Conservation (phyloP, 2,797 vertebrate genomes). For the Stomatorhinus walkeri region DNA sequence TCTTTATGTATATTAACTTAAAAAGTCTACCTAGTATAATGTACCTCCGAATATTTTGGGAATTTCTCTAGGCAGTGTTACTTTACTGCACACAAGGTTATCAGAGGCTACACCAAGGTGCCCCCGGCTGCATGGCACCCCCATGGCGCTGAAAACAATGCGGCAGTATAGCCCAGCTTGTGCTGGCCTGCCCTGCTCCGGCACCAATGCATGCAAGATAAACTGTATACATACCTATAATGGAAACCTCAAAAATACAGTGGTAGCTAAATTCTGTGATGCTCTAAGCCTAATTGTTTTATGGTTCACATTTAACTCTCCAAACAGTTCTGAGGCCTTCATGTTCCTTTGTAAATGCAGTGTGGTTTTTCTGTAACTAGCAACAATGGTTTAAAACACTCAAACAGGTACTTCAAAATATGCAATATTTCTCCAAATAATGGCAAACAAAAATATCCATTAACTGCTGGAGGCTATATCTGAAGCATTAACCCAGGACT, state of each 20-base stretch:
- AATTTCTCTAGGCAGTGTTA: not conserved
- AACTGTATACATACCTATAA: constrained; percentile 52
- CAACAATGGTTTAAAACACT: not conserved
- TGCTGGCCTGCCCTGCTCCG: constrained; percentile 50
- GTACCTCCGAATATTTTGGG: not conserved
- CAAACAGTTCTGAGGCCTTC: constrained; percentile 24
- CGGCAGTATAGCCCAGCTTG: constrained; percentile 39
- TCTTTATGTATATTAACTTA: not conserved
- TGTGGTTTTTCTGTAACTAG: constrained; percentile 18
- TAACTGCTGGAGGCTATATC: constrained; percentile 25
- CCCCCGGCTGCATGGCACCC: constrained; percentile 18
- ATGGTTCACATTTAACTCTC: constrained; percentile 45
- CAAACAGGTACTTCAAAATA: not conserved
- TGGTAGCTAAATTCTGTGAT: constrained; percentile 57
- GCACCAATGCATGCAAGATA: constrained; percentile 59
- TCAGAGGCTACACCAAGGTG: not conserved
- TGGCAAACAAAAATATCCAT: not conserved
- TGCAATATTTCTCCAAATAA: not conserved
- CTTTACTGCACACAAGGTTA: not conserved
- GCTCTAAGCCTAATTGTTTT: constrained; percentile 52
- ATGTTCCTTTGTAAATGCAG: not conserved
- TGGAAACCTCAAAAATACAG: constrained; percentile 47
- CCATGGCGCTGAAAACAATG: constrained; percentile 35
- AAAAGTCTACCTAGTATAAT: not conserved
- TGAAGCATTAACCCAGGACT: constrained; percentile 24